Evolutionary conservation across 2,113 vertebrate species (phyloP).

Genomic region (Gulo gulo): DNA sequence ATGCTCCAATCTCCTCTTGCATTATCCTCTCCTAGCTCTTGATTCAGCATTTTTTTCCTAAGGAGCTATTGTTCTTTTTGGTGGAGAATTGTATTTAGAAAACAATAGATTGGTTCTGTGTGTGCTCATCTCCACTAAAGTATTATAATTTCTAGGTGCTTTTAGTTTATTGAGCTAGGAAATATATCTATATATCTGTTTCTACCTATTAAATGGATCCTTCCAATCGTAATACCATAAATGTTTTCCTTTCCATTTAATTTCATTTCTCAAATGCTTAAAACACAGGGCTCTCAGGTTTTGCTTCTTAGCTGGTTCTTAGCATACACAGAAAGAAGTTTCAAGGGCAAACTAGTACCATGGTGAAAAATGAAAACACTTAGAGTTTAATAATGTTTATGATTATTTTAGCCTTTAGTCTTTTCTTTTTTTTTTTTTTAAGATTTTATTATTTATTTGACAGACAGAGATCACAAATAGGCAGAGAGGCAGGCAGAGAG

Average conservation of each 20-base stretch:
- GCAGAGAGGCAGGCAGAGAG: no score
- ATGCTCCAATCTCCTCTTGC: neutral
- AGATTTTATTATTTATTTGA: no score
- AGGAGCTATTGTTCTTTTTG: neutral
- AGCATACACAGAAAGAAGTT: neutral
- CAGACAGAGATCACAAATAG: no score
- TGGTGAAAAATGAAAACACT: neutral
- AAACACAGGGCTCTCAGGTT: neutral
- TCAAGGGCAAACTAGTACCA: neutral
- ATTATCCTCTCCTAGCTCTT: neutral
- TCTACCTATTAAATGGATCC: neutral
- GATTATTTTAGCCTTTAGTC: neutral
- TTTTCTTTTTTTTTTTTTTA: neutral
- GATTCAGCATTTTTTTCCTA: neutral
- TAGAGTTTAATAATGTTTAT: neutral
- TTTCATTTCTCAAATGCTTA: neutral
- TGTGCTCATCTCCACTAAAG: neutral
- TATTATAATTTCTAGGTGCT: neutral
- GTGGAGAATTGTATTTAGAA: neutral
- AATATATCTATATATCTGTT: neutral
- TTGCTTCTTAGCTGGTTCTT: neutral
- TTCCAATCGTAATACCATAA: neutral
- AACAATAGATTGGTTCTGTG: neutral
- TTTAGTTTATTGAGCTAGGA: neutral
- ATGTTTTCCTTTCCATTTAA: neutral